Conservation (phyloP, 2,797 vertebrate species). For the Dendrocincla tyrannina region DNA sequence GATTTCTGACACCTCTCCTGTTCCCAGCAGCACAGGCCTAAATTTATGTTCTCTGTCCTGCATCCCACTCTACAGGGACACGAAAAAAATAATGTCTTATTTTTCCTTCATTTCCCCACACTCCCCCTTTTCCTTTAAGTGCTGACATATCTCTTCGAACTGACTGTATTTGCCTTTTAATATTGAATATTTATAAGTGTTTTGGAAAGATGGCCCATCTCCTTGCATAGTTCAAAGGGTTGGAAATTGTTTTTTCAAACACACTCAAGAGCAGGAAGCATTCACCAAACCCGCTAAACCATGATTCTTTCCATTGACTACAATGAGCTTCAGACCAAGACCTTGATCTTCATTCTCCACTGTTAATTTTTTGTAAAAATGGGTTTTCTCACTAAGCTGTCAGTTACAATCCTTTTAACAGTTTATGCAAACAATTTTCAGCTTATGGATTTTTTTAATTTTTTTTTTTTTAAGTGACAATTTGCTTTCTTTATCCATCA, state of each 20-base stretch:
- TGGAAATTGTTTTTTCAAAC: not conserved
- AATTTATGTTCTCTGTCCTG: conserved; percentile 72
- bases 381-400: not conserved
- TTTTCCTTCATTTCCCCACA: conserved; percentile 35
- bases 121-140: not conserved
- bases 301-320: not conserved
- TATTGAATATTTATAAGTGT: not conserved
- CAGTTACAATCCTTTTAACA: not conserved
- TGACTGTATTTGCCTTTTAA: not conserved
- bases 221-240: not conserved
- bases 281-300: not conserved
- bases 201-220: not conserved
- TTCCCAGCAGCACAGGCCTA: conserved; percentile 62
- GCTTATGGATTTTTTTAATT: not conserved
- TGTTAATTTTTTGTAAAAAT: not conserved
- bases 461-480: not conserved
- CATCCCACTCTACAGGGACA: conserved; percentile 66
- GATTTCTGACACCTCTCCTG: conserved; percentile 78
- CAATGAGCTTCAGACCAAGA: not conserved
- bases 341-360: rapidly evolving
- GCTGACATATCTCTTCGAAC: conserved; percentile 19
- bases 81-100: conserved; percentile 53
- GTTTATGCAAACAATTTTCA: not conserved
- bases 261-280: not conserved
- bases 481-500: not conserved